phyloP scores from a whole-genome alignment of 2,888 invertebrate species.

The Pristionchus maxplancki region DNA sequence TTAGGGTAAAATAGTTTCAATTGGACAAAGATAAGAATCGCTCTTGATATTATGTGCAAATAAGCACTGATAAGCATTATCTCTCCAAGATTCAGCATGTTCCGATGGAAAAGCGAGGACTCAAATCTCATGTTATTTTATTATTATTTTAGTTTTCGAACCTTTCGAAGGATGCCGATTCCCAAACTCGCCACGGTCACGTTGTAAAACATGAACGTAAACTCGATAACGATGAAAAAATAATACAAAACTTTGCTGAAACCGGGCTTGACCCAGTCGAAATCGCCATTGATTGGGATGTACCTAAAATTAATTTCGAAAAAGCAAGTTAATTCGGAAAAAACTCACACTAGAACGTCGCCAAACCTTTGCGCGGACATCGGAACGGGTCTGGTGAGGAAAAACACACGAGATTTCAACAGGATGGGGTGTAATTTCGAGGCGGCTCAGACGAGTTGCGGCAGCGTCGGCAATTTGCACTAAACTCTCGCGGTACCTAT shows the following conservation, averaged over 20 bases:
- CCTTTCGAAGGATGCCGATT: background rate
- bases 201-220: background rate
- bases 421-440: background rate
- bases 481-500: too few relatives aligned
- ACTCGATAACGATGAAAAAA: background rate
- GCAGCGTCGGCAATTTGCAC: background rate
- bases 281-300: background rate
- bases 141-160: background rate
- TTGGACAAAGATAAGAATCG: background rate
- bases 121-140: background rate
- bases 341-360: slow-evolving; percentile 4
- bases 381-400: background rate
- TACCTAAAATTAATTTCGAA: slow-evolving; percentile 6
- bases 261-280: background rate
- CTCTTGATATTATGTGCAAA: background rate
- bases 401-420: background rate
- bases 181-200: background rate
- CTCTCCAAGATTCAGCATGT: background rate
- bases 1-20: background rate
- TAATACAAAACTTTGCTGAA: background rate
- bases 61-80: background rate
- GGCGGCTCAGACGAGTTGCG: background rate
- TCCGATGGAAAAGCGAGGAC: background rate
- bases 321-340: too few relatives aligned
- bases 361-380: background rate